Percentiles rank a stretch among this genome's conserved stretches.
These are phyloP conservation scores for Rhadina sibilatrix DNA, from an alignment of 2,113 vertebrate species.

Conservation along the genomic window DNA sequence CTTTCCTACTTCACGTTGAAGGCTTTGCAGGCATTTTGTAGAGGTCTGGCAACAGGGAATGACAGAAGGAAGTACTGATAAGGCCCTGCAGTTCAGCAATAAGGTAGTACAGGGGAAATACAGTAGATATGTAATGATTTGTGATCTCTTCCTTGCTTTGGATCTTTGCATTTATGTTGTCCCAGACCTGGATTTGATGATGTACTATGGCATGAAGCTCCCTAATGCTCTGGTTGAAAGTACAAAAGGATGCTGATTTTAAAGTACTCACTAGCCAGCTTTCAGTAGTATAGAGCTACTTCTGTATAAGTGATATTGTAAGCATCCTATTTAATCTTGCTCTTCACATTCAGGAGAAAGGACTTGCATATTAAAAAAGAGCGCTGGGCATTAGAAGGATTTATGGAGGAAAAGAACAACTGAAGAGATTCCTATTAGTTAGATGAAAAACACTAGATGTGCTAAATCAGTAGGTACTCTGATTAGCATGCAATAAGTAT, in stretches of 20 bases:
- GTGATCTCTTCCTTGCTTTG: not conserved
- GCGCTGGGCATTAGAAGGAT: not conserved
- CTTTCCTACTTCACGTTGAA: not conserved
- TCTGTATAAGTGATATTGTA: not conserved
- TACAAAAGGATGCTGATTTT: not conserved
- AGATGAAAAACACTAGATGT: not conserved
- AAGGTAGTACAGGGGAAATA: not conserved
- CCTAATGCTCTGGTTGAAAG: not conserved
- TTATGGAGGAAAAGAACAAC: not conserved
- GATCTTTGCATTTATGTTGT: not conserved
- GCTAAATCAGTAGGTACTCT: constrained; percentile 11
- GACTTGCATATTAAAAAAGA: constrained; percentile 2
- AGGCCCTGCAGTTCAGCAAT: not conserved
- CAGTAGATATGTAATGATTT: not conserved
- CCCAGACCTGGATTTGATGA: not conserved
- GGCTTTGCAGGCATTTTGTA: constrained; percentile 26
- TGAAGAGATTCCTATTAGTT: not conserved
- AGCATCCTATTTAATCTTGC: not conserved
- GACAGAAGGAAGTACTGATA: not conserved
- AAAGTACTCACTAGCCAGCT: not conserved
- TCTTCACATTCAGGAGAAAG: constrained; percentile 19
- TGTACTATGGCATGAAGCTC: not conserved
- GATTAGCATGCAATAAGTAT: not conserved
- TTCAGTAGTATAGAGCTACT: not conserved
- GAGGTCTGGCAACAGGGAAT: not conserved